Evolutionary conservation across 2,888 invertebrate species (phyloP).

Genomic region (Pterobdella sp.): DNA sequence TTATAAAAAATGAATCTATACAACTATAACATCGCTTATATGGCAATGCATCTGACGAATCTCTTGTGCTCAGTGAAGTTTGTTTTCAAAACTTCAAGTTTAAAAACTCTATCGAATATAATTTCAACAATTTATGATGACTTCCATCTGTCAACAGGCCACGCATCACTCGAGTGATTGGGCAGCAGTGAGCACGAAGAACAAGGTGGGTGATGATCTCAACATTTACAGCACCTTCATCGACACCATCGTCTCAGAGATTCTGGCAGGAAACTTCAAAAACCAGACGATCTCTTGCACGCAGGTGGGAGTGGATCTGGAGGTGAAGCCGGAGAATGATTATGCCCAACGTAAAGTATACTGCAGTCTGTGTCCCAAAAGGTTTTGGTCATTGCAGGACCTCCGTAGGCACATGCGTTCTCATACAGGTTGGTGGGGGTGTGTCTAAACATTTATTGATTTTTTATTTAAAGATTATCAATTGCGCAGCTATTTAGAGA

Average conservation of each 20-base stretch:
- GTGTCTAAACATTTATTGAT: background rate
- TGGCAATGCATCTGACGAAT: too few relatives aligned
- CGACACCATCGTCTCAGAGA: slow-evolving; percentile 43
- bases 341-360: slow-evolving; percentile 45
- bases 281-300: slow-evolving; percentile 34
- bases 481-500: too few relatives aligned
- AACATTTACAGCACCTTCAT: slow-evolving; percentile 43
- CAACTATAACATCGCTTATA: background rate
- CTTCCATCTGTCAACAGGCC: slow-evolving; percentile 6
- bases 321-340: slow-evolving; percentile 37
- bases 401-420: slow-evolving; percentile 85
- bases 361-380: slow-evolving; percentile 79
- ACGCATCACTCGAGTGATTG: slow-evolving; percentile 69
- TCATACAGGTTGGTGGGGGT: slow-evolving; percentile 57
- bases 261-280: slow-evolving; percentile 28
- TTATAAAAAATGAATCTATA: background rate
- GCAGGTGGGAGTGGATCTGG: slow-evolving; percentile 40
- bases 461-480: background rate
- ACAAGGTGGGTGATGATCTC: slow-evolving; percentile 43
- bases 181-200: slow-evolving; percentile 61
- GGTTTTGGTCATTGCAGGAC: slow-evolving; percentile 91
- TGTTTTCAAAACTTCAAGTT: too few relatives aligned
- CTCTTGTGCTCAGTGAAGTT: too few relatives aligned
- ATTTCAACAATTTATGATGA: background rate
- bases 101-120: too few relatives aligned